Conservation (phyloP, 2,888 invertebrate genomes). For the Eupithecia vulgata region DNA sequence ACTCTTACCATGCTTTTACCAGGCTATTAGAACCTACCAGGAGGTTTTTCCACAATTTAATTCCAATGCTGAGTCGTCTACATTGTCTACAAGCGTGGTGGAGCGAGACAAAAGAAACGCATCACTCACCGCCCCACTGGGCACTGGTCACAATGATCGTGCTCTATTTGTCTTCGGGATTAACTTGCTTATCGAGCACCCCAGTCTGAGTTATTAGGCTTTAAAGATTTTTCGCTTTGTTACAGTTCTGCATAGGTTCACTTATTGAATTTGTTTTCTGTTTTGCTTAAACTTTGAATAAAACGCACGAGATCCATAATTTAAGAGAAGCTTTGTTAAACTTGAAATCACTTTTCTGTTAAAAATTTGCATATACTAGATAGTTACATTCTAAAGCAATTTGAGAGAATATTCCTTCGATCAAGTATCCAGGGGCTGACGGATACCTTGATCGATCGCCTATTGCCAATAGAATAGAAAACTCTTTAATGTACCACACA, state of each 20-base stretch:
- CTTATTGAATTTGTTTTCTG: neutral
- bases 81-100: slow-evolving; percentile 63
- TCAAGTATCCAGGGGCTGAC: too few species aligned
- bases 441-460: too few species aligned
- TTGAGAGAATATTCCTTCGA: neutral
- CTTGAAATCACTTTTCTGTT: neutral
- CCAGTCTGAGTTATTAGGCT: slow-evolving; percentile 45
- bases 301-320: neutral
- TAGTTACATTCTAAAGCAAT: neutral
- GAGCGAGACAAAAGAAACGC: slow-evolving; percentile 80
- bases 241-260: slow-evolving; percentile 13
- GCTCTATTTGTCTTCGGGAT: slow-evolving; percentile 80
- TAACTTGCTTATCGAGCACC: slow-evolving; percentile 76
- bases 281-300: neutral
- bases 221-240: slow-evolving; percentile 56
- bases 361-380: too few species aligned
- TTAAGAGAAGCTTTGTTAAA: neutral
- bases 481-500: too few species aligned
- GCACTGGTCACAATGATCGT: slow-evolving; percentile 69
- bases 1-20: neutral
- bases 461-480: too few species aligned
- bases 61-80: slow-evolving; percentile 76
- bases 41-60: slow-evolving; percentile 49
- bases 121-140: slow-evolving; percentile 76
- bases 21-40: slow-evolving; percentile 32